phyloP scores from a whole-genome alignment of 2,888 invertebrate species.

The Alsophila aescularia region DNA sequence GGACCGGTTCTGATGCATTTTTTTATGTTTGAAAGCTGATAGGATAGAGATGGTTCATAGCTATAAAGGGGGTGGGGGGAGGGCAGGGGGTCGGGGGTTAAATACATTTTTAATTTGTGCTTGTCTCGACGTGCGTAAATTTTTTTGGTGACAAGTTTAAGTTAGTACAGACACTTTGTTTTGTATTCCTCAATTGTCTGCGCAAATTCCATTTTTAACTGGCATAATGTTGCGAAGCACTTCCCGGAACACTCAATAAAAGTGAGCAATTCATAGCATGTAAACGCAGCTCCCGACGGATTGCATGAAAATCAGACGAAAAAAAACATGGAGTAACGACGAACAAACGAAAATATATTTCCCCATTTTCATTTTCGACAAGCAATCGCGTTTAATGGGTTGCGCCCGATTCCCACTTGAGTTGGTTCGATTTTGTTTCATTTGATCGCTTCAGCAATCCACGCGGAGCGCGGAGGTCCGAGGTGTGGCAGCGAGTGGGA shows the following conservation, averaged over 20 bases:
- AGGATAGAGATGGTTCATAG: too few species aligned
- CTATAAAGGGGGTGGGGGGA: too few species aligned
- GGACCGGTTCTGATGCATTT: too few species aligned
- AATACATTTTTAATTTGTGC: too few species aligned
- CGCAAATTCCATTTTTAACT: not conserved
- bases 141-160: too few species aligned
- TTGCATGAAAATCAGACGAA: slow-evolving; percentile 74
- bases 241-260: slow-evolving; percentile 57
- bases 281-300: slow-evolving; percentile 71
- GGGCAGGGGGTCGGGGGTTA: too few species aligned
- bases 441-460: slow-evolving; percentile 69
- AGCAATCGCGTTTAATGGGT: slow-evolving; percentile 80
- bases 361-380: slow-evolving; percentile 80
- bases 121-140: too few species aligned
- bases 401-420: slow-evolving; percentile 78
- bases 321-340: slow-evolving; percentile 67
- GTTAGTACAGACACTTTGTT: too few species aligned
- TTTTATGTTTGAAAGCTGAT: too few species aligned
- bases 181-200: not conserved
- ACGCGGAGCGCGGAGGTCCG: too few species aligned
- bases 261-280: slow-evolving; percentile 74
- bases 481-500: slow-evolving; percentile 49
- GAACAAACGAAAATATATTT: slow-evolving; percentile 77
- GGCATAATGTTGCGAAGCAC: not conserved
- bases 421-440: slow-evolving; percentile 77